phyloP scores from a whole-genome alignment of 2,113 vertebrate genomes.

The Syngnathoides biaculeatus region DNA sequence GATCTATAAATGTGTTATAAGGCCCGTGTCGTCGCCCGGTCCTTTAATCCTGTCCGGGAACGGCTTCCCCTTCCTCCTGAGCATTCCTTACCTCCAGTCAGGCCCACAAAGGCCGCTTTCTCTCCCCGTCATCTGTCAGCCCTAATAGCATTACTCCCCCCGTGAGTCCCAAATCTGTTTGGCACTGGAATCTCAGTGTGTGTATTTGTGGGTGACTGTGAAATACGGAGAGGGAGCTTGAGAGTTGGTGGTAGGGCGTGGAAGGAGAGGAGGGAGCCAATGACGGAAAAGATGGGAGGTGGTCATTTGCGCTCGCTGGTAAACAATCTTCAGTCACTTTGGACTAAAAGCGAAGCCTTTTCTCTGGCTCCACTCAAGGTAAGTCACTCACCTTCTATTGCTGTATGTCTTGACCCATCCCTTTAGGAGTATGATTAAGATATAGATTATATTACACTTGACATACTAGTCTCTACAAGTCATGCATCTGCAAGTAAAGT shows the following conservation, averaged over 20 bases:
- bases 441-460: too few relatives aligned
- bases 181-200: constrained; percentile 24
- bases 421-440: too few relatives aligned
- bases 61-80: constrained; percentile 12
- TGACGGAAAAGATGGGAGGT: constrained; percentile 21
- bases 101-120: constrained; percentile 26
- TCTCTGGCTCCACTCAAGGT: constrained; percentile 21
- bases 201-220: constrained; percentile 5
- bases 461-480: too few relatives aligned
- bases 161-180: constrained; percentile 49
- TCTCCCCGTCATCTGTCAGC: constrained; percentile 27
- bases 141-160: constrained; percentile 51
- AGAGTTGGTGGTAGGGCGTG: neutral
- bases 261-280: constrained; percentile 15
- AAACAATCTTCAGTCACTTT: constrained; percentile 4
- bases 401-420: too few relatives aligned
- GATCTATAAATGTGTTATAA: too few relatives aligned
- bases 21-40: neutral
- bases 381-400: constrained; percentile 18
- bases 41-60: neutral
- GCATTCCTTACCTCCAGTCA: constrained; percentile 53
- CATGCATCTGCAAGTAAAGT: too few relatives aligned
- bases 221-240: neutral
- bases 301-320: constrained; percentile 14
- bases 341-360: constrained; percentile 5